Percentiles rank a stretch among this genome's conserved stretches.
Evolutionary conservation across 2,888 invertebrate species (phyloP).

Genomic region (Pristionchus arcanus): DNA sequence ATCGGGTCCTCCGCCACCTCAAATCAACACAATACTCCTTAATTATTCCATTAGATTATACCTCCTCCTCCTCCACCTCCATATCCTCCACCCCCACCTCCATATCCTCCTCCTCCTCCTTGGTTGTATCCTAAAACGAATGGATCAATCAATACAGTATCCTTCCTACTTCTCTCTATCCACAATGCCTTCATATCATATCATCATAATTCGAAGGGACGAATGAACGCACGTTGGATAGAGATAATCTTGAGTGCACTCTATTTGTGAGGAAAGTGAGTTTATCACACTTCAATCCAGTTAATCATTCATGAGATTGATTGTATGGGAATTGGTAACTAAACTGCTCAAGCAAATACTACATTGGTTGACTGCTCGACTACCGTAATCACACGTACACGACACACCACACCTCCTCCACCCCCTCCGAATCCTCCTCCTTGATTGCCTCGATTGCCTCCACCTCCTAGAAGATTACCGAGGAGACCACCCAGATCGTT

Average conservation of each 20-base stretch:
- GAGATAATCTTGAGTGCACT: neutral
- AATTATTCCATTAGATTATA: conserved; percentile 4
- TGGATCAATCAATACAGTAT: neutral
- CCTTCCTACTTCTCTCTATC: neutral
- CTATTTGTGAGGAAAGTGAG: neutral
- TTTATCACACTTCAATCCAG: neutral
- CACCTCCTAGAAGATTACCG: conserved; percentile 66
- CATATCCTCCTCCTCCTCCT: conserved; percentile 56
- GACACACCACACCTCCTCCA: conserved; percentile 55
- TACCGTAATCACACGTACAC: conserved; percentile 15
- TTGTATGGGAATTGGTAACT: neutral
- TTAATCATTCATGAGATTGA: neutral
- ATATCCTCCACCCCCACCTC: neutral
- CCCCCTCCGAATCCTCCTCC: conserved; percentile 42
- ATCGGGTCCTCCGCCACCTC: conserved; percentile 60
- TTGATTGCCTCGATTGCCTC: conserved; percentile 61
- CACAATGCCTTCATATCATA: neutral
- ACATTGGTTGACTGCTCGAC: neutral
- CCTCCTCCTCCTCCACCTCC: conserved; percentile 64
- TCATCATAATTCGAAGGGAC: neutral
- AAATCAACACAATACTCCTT: neutral
- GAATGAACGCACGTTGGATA: neutral
- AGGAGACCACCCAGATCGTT: conserved; percentile 60
- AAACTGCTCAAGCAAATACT: neutral
- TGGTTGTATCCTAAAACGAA: conserved; percentile 56